Base-by-base conservation (phyloP, 2,113 vertebrate genomes). In the Siniperca chuatsi region DNA sequence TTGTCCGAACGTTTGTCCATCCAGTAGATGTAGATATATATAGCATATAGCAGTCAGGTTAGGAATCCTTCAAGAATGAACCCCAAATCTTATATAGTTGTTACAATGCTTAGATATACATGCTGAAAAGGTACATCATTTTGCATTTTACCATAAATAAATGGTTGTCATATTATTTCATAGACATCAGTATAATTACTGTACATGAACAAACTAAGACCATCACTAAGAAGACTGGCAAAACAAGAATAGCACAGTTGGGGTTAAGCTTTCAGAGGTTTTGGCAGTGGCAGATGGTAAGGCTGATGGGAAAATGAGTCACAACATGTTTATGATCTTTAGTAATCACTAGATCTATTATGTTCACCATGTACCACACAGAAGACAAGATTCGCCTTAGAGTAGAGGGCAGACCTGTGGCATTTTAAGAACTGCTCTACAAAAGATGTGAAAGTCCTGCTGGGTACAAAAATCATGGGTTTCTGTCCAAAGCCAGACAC, bases 301-400 rank as follows among this genome's bases (percentile, higher is more conserved):
- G 18, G 16, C 37, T 21, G 20, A 69, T 35, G 23, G 21, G 55
- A 69, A 75, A 44, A 80, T 54, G 18, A 70, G 78, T 76, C 62
- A 50, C 46, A 52, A 52, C 72, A 77, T 40, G 66, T 79, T 80
- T 12, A 18, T 69, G 20, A 61, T 75, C 42, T 75, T 75, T 37
- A 44, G 18, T 44, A 62, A 57, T 35, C 42, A 9, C 42, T 9
- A 10, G 2, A 46, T 46, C 21, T 65, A 61, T n/a, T 52, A 48
- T 55, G 65, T 64, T 66, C 67, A 78, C 10, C 29, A 13, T 72
- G 62, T 57, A 46, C 48, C 60, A 44, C 54, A 35, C 10, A 40
- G 54, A 50, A 42, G 20, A 29, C 23, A 57, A 42, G 11, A n/a
- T 44, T 40, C 0, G 4, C 8, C 13, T 67, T 6, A 25, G 55